These are phyloP conservation scores for Lamellibrachia luymesi DNA, from an alignment of 1,140 invertebrate genomes.

Conservation along the genomic window DNA sequence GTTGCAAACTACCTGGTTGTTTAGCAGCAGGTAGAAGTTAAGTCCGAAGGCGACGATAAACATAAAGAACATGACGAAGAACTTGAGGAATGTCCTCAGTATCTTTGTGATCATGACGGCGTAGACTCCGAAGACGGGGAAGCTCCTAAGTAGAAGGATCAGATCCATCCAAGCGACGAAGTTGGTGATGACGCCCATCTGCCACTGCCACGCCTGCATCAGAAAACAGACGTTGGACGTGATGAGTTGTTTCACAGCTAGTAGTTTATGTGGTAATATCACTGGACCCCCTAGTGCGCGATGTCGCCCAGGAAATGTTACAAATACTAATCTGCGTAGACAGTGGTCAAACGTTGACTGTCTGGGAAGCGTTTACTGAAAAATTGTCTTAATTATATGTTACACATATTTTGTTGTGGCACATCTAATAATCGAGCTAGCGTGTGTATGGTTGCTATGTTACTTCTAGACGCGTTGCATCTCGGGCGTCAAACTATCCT, in stretches of 20 bases:
- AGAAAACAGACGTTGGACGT: background rate
- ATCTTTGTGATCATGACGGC: slow-evolving; percentile 21
- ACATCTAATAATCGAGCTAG: too few relatives aligned
- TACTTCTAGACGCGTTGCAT: too few relatives aligned
- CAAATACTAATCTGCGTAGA: too few relatives aligned
- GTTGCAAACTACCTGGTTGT: slow-evolving; percentile 13
- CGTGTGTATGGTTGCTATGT: too few relatives aligned
- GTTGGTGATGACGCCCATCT: slow-evolving; percentile 16
- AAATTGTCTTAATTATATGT: too few relatives aligned
- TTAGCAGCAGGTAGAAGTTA: slow-evolving; percentile 22
- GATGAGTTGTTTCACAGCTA: background rate
- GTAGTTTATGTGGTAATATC: too few relatives aligned
- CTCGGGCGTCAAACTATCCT: background rate
- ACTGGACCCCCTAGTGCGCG: too few relatives aligned
- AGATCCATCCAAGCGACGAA: slow-evolving; percentile 24
- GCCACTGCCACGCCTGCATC: slow-evolving; percentile 25
- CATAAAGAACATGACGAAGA: slow-evolving; percentile 23
- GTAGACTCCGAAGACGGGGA: slow-evolving; percentile 25
- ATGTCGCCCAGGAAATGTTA: too few relatives aligned
- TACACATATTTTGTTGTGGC: too few relatives aligned
- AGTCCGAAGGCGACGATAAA: slow-evolving; percentile 19
- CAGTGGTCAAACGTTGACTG: too few relatives aligned
- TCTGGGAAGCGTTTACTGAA: too few relatives aligned
- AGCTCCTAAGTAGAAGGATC: slow-evolving; percentile 19
- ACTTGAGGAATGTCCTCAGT: slow-evolving; percentile 21